Base-by-base conservation (phyloP, 2,113 vertebrate species). In the Ageneiosus marmoratus region DNA sequence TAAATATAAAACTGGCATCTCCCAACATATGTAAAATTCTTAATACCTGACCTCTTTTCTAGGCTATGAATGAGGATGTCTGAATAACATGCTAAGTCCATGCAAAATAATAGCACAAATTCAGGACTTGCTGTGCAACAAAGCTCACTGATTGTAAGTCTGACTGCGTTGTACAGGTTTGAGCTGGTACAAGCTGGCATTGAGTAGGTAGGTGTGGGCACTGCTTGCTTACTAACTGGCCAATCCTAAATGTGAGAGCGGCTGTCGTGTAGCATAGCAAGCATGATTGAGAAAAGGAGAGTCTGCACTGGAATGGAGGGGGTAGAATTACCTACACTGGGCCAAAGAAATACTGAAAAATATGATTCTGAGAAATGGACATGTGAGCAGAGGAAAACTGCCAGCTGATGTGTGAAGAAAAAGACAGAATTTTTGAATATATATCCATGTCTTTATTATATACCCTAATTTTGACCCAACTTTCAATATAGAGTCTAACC, bases 311-410 rank as follows among this genome's bases (percentile, higher is more conserved):
- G 4, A 65, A 63, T 51, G 83, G 27, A 82, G 72, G 87, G n/a
- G 82, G 84, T 92, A 76, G 69, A 65, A 89, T 93, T 92, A 89
- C 92, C 72, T 65, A 29, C 51, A 85, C 83, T 79, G 48, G 58
- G 60, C 48, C 37, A 81, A 46, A 81, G 50, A 41, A 34, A 2
- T 37, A 2, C 18, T 48, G 16, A 63, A 73, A 83, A 88, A 90
- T 91, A 87, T 87, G 75, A 62, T 79, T 90, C 86, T 67, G 86
- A 74, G 85, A 85, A 72, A 78, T 84, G 80, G 51, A n/a, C 84
- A 80, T 48, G 29, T 41, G 20, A 75, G 56, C 18, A 46, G 20
- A 22, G 20, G 18, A 67, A 67, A 11, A 67, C 29, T 70, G 27
- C 22, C 10, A 6, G 69, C 41, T 72, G 44, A 48, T 13, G 62